Evolutionary conservation across 1,140 invertebrate genomes (phyloP), one percentile per base, ranked within the genome.

Genomic region (Phortica variegata): DNA sequence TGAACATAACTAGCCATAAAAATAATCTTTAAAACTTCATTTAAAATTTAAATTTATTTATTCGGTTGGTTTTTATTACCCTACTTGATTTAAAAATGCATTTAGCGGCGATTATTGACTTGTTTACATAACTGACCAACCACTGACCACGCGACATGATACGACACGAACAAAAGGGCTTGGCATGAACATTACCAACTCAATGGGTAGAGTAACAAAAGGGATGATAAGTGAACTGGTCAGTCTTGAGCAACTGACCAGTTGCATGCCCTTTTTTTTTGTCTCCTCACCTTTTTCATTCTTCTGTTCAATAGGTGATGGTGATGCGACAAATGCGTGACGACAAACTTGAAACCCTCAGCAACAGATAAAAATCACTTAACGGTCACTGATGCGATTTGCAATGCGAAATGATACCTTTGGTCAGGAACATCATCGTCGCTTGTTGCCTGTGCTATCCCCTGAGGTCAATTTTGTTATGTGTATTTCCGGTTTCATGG

Each of bases 331-430:
- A n/a, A n/a, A n/a, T n/a, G n/a, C n/a, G n/a, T n/a, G n/a, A n/a
- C n/a, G n/a, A n/a, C n/a, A n/a, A n/a, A n/a, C n/a, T n/a, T n/a
- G n/a, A n/a, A n/a, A n/a, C n/a, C n/a, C n/a, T n/a, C n/a, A n/a
- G n/a, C n/a, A n/a, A n/a, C 36, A 43, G 32, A 56, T 52, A 51
- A 46, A 56, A 66, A 56, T 66, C 63, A 66, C 62, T 66, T 62
- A 54, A 56, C 44, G 63, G 63, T 68, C 62, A 66, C 66, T 68
- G 59, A 66, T 66, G 56, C 63, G 62, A 66, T 66, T 68, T 66
- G 58, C 50, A 26, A 26, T 26, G 23, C 23, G 10, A n/a, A 52
- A 59, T 55, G 52, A 65, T 66, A 56, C 46, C 52, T 56, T 56
- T 56, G 47, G 48, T 43, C 31, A 36, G 3, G 46, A 29, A 13